Base-by-base conservation (phyloP, 2,888 invertebrate genomes). In the Luperina testacea region DNA sequence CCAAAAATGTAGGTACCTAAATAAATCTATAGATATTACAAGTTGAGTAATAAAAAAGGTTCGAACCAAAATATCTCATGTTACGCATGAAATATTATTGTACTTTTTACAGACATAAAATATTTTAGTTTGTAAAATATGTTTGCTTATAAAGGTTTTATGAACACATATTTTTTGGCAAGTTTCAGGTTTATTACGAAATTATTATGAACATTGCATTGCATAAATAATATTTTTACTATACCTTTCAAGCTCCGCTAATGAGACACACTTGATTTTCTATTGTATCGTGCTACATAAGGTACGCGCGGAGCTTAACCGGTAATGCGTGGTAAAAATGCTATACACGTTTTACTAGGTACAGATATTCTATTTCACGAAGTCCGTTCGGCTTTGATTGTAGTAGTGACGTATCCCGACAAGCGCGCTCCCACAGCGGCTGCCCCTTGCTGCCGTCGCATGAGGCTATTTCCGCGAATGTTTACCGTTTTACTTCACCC, bases 41-140 rank as follows among this genome's bases (percentile, higher is more conserved):
- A 61, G 27, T 61, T 57, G 24, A 24, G 13, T 45, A 57, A 53
- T 69, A 64, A 77, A 69, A 77, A 69, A 69, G 9, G 6, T 53
- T 69, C 15, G n/a, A 53, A 69, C 6, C 32, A 63, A 74, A 69
- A 51, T 75, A 42, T 77, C 51, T 61, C 24, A 75, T 51, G 51
- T 42, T 68, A 53, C 32, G 9, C 15, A 63, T 64, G 15, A 76
- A 76, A 75, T 45, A 78, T 61, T 61, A n/a, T 45, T 63, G 32
- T 13, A 51, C 48, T 59, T 67, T 38, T 38, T n/a, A 20, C 4
- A 42, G 17, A 13, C 13, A 13, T n/a, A 45, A 77, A 32, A 45
- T 59, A 32, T 75, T 67, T 48, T 59, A 38, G 20, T 38, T 48
- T 48, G n/a, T 0, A 6, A n/a, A 38, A 75, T 11, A 59, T 59